These are phyloP conservation scores for Cephus cinctus DNA, from an alignment of 1,140 invertebrate genomes.

Conservation along the genomic window DNA sequence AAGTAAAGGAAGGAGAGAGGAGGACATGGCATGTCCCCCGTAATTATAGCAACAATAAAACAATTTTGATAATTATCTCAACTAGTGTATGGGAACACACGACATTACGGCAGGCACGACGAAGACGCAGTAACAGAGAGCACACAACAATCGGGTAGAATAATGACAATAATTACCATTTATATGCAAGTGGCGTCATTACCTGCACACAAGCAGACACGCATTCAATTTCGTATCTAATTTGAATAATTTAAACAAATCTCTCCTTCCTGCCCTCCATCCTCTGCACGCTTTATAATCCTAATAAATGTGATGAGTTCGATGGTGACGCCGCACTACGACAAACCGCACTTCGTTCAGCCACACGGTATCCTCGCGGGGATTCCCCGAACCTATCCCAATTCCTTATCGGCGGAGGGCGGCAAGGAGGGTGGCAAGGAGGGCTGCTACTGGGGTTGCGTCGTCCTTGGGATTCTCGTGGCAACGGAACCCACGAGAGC, in stretches of 20 bases:
- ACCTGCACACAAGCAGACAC: conserved; percentile 57
- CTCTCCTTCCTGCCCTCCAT: conserved; percentile 55
- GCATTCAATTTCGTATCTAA: conserved; percentile 58
- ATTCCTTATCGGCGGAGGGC: no score
- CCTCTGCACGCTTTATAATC: conserved; percentile 54
- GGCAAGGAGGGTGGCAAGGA: no score
- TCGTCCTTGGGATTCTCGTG: no score
- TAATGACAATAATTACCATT: conserved; percentile 59
- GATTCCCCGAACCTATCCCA: no score
- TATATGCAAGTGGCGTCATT: conserved; percentile 58
- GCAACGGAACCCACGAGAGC: not conserved
- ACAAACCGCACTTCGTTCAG: no score
- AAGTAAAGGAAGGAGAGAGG: no score
- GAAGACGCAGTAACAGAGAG: conserved; percentile 4
- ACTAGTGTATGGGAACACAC: conserved; percentile 56
- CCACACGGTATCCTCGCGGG: no score
- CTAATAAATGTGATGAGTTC: conserved; percentile 46
- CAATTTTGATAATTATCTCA: conserved; percentile 58
- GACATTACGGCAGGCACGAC: conserved; percentile 15
- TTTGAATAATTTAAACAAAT: conserved; percentile 59
- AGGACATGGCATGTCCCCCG: conserved; percentile 46
- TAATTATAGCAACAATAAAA: conserved; percentile 58
- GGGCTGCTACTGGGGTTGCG: no score
- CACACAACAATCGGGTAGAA: conserved; percentile 35
- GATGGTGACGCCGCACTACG: no score